phyloP scores from a whole-genome alignment of 2,797 vertebrate species.

The Chloroceryle inda region DNA sequence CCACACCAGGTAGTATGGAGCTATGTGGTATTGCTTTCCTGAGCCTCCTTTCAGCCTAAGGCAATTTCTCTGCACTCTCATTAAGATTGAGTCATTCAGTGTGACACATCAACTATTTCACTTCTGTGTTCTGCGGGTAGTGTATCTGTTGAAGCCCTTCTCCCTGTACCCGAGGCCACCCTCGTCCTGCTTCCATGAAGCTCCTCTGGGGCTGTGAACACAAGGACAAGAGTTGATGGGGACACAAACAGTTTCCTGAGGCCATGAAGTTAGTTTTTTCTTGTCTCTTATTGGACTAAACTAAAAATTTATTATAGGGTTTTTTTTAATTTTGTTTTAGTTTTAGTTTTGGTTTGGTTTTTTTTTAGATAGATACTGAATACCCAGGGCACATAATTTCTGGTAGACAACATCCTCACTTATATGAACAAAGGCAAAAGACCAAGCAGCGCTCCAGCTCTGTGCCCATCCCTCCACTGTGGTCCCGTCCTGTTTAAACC shows the following conservation, averaged over 20 bases:
- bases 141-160: background rate
- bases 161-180: rapidly evolving
- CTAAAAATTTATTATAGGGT: background rate
- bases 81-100: background rate
- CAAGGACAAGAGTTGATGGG: rapidly evolving
- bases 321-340: background rate
- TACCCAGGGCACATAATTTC: background rate
- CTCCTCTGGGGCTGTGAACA: background rate
- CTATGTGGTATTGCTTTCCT: background rate
- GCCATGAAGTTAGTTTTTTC: background rate
- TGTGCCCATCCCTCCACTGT: background rate
- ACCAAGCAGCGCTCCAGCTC: background rate
- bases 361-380: background rate
- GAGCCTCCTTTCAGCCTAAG: background rate
- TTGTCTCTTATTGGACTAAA: background rate
- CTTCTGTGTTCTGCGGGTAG: background rate
- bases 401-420: background rate
- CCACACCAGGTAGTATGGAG: rapidly evolving
- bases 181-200: rapidly evolving
- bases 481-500: background rate
- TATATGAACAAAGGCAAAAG: background rate
- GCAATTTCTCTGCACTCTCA: background rate
- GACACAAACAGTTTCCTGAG: background rate
- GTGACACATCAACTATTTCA: background rate
- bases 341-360: too few relatives aligned